phyloP scores from a whole-genome alignment of 2,113 vertebrate genomes.

The Bagarius yarrelli region DNA sequence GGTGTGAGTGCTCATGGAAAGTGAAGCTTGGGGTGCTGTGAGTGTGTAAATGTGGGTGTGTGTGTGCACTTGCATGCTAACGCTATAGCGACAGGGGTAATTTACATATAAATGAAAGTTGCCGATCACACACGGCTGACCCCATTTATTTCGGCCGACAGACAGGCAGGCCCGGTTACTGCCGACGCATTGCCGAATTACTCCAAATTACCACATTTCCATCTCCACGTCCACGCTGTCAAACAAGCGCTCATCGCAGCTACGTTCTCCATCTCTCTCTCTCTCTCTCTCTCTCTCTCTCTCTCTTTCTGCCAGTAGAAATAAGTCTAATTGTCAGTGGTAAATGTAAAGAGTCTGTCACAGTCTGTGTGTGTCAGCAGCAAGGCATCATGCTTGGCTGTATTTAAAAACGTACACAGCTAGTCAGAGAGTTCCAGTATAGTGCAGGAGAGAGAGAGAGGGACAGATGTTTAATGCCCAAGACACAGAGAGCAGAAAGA shows the following conservation, averaged over 20 bases:
- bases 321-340: constrained; percentile 75
- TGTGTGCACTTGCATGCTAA: constrained; percentile 55
- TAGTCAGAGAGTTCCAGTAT: constrained; percentile 31
- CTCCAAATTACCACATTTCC: constrained; percentile 81
- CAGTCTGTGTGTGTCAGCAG: constrained; percentile 65
- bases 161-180: constrained; percentile 73
- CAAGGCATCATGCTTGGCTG: constrained; percentile 57
- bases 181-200: constrained; percentile 76
- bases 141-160: constrained; percentile 78
- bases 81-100: constrained; percentile 71
- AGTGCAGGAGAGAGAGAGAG: constrained; percentile 29
- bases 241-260: constrained; percentile 67
- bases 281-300: constrained; percentile 1
- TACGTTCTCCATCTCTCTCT: constrained; percentile 47
- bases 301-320: constrained; percentile 56
- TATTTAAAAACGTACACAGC: constrained; percentile 60
- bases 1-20: constrained; percentile 40
- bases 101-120: constrained; percentile 87
- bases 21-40: constrained; percentile 35
- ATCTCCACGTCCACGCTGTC: constrained; percentile 76
- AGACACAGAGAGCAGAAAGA: constrained; percentile 26
- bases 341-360: constrained; percentile 76
- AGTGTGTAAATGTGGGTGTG: constrained; percentile 19
- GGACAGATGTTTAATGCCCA: constrained; percentile 36
- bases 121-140: constrained; percentile 80